Base-by-base conservation (phyloP, 2,113 vertebrate species). In the Hemibagrus wyckioides region DNA sequence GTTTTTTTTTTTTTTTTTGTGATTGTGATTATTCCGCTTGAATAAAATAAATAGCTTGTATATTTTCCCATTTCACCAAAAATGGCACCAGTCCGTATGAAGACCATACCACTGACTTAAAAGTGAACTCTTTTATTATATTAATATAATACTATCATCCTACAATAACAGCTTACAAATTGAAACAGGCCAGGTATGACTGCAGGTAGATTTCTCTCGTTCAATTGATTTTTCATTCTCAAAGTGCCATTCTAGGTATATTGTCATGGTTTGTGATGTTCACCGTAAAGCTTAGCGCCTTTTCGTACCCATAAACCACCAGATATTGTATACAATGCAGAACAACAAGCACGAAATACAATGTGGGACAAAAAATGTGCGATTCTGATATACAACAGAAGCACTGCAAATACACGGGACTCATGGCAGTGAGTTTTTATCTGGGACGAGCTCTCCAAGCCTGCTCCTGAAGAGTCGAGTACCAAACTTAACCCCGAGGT, bases 131-230 rank as follows among this genome's bases (percentile, higher is more conserved):
- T 36, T 80, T 80, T 56, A 80, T 80, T 80, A 56, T 36, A 23
- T 56, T 36, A 33, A 36, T 30, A 36, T 21, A 25, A 80, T 80
- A 23, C 6, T 80, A 56, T 80, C 19, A 57, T 36, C 77, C 77
- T 56, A 80, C 80, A n/a, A 61, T 61, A 82, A 82, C 36, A 81
- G 36, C 23, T n/a, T 28, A 61, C 80, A 82, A 63, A 63, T 77
- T 52, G 8, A 77, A 77, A 30, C 28, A 41, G 69, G 69, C 69
- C 69, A 23, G 19, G 36, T 71, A 23, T 39, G 65, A 69, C 14
- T 28, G n/a, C n/a, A n/a, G 28, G 1, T n/a, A 21, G 19, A 56
- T 80, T 54, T 80, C 23, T 57, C 4, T 2, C 36, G 52, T 80
- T 36, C 9, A 21, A 36, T 1, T 50, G 25, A 48, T 80, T 57